Evolutionary conservation across 53 echinoderm and acorn worm genomes (phyloP).

Genomic region (Holothuria scabra): DNA sequence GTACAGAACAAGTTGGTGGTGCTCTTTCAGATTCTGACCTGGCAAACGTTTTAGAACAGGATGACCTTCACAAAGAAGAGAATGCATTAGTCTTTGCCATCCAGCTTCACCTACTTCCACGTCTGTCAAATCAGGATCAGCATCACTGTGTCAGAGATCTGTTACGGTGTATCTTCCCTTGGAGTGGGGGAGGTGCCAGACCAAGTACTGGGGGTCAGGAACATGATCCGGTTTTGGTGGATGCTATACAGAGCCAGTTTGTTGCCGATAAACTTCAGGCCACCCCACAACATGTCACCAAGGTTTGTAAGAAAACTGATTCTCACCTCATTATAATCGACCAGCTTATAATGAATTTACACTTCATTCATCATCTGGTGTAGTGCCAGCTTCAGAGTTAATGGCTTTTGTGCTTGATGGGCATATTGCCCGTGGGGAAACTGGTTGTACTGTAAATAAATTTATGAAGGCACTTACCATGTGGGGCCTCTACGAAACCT

Average conservation of each 20-base stretch:
- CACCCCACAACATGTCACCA: constrained; percentile 88
- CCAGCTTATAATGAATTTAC: too few species aligned
- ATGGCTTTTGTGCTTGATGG: too few species aligned
- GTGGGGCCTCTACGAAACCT: too few species aligned
- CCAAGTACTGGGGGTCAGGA: constrained; percentile 64
- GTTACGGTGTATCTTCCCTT: constrained; percentile 83
- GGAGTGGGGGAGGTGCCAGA: constrained; percentile 65
- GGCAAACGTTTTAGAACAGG: constrained; percentile 62
- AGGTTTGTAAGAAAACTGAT: constrained; percentile 51
- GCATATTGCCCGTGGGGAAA: too few species aligned
- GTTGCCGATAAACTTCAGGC: constrained; percentile 92
- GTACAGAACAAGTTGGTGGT: too few species aligned
- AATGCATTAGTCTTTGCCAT: constrained; percentile 76
- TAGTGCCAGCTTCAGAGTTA: too few species aligned
- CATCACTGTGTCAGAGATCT: constrained; percentile 59
- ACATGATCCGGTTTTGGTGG: constrained; percentile 91
- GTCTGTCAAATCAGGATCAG: constrained; percentile 54
- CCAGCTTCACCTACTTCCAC: constrained; percentile 68
- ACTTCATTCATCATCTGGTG: too few species aligned
- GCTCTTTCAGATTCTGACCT: constrained; percentile 24
- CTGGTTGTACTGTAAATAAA: too few species aligned
- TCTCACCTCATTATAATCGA: too few species aligned
- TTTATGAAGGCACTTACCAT: too few species aligned
- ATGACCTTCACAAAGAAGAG: constrained; percentile 88
- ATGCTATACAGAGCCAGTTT: constrained; percentile 95